Percentiles rank a stretch among this genome's conserved stretches.
Evolutionary conservation across 2,797 vertebrate species (phyloP).

Genomic region (Danio jaintianensis): DNA sequence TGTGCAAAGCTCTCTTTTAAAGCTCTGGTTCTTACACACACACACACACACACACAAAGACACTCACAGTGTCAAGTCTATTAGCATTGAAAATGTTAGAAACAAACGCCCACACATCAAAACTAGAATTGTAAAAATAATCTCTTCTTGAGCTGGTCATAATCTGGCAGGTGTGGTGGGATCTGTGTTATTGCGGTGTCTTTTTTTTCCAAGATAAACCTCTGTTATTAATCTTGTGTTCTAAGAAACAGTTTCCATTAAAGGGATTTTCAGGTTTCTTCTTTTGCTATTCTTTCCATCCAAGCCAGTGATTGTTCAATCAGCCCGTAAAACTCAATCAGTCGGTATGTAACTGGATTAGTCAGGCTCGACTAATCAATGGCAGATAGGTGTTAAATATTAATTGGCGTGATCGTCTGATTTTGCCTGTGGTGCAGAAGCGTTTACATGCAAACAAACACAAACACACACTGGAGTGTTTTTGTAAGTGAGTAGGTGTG

Average conservation of each 20-base stretch:
- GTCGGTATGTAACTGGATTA: slow-evolving; percentile 47
- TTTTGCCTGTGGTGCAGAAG: neutral
- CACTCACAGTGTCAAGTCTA: neutral
- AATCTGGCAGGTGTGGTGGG: slow-evolving; percentile 33
- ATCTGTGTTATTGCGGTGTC: neutral
- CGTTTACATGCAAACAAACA: slow-evolving; percentile 24
- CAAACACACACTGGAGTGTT: neutral
- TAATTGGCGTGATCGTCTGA: neutral
- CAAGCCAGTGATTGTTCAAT: slow-evolving; percentile 33
- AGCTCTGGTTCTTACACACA: neutral
- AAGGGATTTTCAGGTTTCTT: neutral
- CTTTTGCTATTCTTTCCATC: slow-evolving; percentile 11
- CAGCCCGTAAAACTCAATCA: slow-evolving; percentile 32
- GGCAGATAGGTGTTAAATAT: slow-evolving; percentile 31
- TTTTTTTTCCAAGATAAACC: neutral
- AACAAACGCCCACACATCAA: neutral
- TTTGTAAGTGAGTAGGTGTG: slow-evolving; percentile 32
- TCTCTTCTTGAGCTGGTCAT: neutral
- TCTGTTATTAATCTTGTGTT: slow-evolving; percentile 23
- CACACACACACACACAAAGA: slow-evolving; percentile 39
- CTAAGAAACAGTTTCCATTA: slow-evolving; percentile 15
- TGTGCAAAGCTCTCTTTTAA: neutral
- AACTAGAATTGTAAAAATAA: slow-evolving; percentile 6
- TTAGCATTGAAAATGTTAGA: neutral
- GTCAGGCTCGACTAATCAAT: slow-evolving; percentile 29